Base-by-base conservation (phyloP, 2,113 vertebrate genomes). In the Equus przewalskii region DNA sequence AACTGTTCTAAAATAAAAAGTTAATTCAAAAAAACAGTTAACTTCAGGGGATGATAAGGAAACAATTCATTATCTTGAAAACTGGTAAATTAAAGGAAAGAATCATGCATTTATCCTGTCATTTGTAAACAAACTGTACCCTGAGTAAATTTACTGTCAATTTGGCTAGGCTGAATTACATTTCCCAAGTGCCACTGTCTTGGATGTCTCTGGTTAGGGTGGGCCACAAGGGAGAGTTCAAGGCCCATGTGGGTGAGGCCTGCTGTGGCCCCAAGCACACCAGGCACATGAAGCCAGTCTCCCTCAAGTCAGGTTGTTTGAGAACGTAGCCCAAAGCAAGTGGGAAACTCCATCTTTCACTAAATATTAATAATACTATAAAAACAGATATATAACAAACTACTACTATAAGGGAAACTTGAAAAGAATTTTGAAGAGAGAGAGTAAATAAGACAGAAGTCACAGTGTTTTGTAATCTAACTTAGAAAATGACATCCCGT, bases 1-100 rank as follows among this genome's bases (percentile, higher is more conserved):
- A 95, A 46, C 26, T 30, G 18, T 83, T 93, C 19, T 64, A 89
- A 95, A 91, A 82, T 54, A 54, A 92, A 94, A 88, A 44, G 30
- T 33, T 67, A 90, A 49, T 60, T 46, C 36, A 67, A 81, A 86
- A 79, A 80, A 58, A 72, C 54, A 79, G 6, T 80, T 65, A 67
- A 86, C 10, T 46, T 72, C 56, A 73, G 24, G 7, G 30, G 7
- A 89, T 51, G 1, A 62, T 49, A 70, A 92, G 44, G 21, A 79
- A 89, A 65, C 62, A 92, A 88, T 70, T 92, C 78, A 51, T 49
- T 49, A 65, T 64, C 64, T 60, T 85, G 5, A 89, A 83, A 84
- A 49, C 15, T 84, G 21, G 36, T 91, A 73, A 88, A 76, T 75
- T 60, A 58, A 79, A 56, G 60, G 3, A 76, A 91, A 65, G 7